These are phyloP conservation scores for Hylaeus volcanicus DNA, from an alignment of 1,140 invertebrate genomes.

Conservation along the genomic window DNA sequence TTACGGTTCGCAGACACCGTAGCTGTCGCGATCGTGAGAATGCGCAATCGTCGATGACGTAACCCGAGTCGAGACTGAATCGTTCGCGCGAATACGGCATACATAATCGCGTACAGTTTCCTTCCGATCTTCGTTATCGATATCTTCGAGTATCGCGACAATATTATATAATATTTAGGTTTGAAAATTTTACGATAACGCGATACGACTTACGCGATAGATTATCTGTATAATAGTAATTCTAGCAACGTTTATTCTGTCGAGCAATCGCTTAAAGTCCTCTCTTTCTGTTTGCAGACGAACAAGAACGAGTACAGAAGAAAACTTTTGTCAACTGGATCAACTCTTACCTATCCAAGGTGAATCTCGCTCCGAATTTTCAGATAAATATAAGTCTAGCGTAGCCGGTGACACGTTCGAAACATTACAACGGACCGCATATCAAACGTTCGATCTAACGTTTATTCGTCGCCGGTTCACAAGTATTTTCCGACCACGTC, in stretches of 20 bases:
- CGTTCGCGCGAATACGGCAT: not conserved
- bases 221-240: too few relatives aligned
- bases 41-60: slow-evolving; percentile 36
- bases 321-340: slow-evolving; percentile 99
- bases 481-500: not conserved
- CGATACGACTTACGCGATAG: not conserved
- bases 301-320: slow-evolving; percentile 99
- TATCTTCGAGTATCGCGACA: not conserved
- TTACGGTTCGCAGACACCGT: not conserved
- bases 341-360: slow-evolving; percentile 98
- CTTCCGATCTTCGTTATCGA: not conserved
- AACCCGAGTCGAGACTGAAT: slow-evolving; percentile 17
- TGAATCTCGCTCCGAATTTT: slow-evolving; percentile 75
- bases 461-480: too few relatives aligned
- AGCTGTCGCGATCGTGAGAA: not conserved
- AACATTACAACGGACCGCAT: too few relatives aligned
- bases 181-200: not conserved
- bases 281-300: slow-evolving; percentile 90
- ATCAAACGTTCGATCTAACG: too few relatives aligned
- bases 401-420: too few relatives aligned
- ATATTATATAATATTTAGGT: not conserved
- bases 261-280: too few relatives aligned
- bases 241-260: too few relatives aligned
- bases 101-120: not conserved
- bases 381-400: too few relatives aligned